Conservation (phyloP, 2,113 vertebrate genomes). For the Excalfactoria chinensis region DNA sequence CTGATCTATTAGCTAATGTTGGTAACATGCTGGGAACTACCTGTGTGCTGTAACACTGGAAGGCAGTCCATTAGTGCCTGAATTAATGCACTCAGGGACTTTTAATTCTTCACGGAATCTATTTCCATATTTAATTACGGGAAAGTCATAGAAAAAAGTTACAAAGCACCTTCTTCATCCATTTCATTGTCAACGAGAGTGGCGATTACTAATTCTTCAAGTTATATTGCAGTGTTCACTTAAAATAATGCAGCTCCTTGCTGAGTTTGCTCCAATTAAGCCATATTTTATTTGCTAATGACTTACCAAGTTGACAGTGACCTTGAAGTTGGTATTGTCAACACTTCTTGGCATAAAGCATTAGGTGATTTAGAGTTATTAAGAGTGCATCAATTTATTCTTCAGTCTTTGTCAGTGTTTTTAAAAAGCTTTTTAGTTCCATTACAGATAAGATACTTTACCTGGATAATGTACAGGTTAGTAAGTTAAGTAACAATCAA, state of each 20-base stretch:
- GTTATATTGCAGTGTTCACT: conserved; percentile 88
- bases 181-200: conserved; percentile 87
- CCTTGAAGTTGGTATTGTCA: conserved; percentile 87
- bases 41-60: conserved; percentile 62
- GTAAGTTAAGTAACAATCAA: conserved; percentile 72
- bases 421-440: conserved; percentile 78
- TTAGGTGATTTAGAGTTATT: conserved; percentile 82
- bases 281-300: conserved; percentile 92
- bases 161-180: conserved; percentile 83
- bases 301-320: conserved; percentile 85
- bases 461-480: conserved; percentile 67
- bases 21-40: conserved; percentile 70
- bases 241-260: conserved; percentile 88
- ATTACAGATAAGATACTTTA: conserved; percentile 72
- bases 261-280: conserved; percentile 89
- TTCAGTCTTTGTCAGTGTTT: conserved; percentile 72
- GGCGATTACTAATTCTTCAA: conserved; percentile 88
- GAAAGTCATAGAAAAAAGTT: conserved; percentile 80
- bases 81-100: conserved; percentile 81
- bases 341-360: conserved; percentile 77
- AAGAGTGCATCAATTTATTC: conserved; percentile 79
- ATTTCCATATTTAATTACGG: conserved; percentile 91
- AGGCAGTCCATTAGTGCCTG: conserved; percentile 82
- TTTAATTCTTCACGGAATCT: conserved; percentile 82
- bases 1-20: conserved; percentile 65